phyloP scores from a whole-genome alignment of 2,888 invertebrate species.

The Diarsia brunnea region DNA sequence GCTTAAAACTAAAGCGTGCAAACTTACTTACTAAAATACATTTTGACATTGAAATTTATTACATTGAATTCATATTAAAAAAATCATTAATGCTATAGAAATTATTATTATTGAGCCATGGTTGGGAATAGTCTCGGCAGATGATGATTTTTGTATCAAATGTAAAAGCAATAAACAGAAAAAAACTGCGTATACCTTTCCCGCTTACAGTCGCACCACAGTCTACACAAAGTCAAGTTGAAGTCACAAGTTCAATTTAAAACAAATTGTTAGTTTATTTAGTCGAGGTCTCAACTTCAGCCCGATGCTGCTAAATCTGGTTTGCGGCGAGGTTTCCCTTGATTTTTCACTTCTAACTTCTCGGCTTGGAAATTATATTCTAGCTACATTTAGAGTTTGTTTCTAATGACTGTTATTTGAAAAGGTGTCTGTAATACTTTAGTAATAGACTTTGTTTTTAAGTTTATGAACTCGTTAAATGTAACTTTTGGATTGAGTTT shows the following conservation, averaged over 20 bases:
- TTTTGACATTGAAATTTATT: no score
- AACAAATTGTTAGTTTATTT: constrained; percentile 69
- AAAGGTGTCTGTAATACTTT: not conserved
- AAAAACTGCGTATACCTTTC: not conserved
- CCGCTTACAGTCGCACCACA: constrained; percentile 16
- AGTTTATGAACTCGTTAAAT: not conserved
- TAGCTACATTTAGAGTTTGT: constrained; percentile 13
- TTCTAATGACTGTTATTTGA: constrained; percentile 9
- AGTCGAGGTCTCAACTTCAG: constrained; percentile 51
- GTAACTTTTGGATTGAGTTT: not conserved
- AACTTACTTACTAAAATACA: no score
- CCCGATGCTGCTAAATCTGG: constrained; percentile 44
- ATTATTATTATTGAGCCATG: no score
- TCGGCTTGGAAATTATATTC: constrained; percentile 41
- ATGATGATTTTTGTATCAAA: not conserved
- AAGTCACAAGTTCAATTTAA: constrained; percentile 64
- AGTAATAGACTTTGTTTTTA: not conserved
- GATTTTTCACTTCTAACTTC: constrained; percentile 56
- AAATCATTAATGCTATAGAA: no score
- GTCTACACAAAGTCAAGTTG: constrained; percentile 22
- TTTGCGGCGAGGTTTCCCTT: constrained; percentile 44
- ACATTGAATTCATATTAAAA: no score
- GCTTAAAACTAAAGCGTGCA: no score
- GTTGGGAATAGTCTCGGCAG: no score
- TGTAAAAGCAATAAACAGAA: not conserved